Evolutionary conservation across 2,797 vertebrate genomes (phyloP).

Genomic region (Ceryle rudis): DNA sequence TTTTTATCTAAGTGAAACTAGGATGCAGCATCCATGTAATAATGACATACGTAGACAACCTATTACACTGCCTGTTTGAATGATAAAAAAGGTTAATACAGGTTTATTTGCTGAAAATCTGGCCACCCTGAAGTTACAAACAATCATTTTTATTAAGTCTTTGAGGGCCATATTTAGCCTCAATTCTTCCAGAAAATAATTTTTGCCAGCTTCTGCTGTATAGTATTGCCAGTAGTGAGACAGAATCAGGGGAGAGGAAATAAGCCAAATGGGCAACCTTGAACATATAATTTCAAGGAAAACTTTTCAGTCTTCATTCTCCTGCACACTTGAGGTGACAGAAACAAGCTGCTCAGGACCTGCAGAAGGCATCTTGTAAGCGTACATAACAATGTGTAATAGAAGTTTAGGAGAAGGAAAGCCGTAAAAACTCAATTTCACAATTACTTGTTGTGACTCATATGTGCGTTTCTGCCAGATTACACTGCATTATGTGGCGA

Average conservation of each 20-base stretch:
- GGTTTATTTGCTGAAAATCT: background rate
- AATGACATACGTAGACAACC: background rate
- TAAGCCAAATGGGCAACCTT: background rate
- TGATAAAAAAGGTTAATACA: background rate
- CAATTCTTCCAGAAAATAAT: background rate
- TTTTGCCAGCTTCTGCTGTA: background rate
- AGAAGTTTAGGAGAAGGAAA: background rate
- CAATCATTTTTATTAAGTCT: background rate
- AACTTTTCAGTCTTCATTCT: background rate
- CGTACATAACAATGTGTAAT: rapidly evolving
- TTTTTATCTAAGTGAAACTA: background rate
- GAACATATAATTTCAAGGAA: background rate
- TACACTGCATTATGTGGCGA: background rate
- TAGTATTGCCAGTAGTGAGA: background rate
- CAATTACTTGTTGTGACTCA: background rate
- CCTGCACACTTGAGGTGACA: background rate
- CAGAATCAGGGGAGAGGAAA: background rate
- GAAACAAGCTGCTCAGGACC: background rate
- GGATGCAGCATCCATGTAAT: background rate
- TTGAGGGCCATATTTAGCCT: background rate
- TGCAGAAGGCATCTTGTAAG: background rate
- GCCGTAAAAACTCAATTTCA: background rate
- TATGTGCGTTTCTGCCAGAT: background rate
- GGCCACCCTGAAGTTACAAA: background rate
- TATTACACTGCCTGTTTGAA: background rate